Conservation (phyloP, 1,140 invertebrate species). For the Zaprionus capensis region DNA sequence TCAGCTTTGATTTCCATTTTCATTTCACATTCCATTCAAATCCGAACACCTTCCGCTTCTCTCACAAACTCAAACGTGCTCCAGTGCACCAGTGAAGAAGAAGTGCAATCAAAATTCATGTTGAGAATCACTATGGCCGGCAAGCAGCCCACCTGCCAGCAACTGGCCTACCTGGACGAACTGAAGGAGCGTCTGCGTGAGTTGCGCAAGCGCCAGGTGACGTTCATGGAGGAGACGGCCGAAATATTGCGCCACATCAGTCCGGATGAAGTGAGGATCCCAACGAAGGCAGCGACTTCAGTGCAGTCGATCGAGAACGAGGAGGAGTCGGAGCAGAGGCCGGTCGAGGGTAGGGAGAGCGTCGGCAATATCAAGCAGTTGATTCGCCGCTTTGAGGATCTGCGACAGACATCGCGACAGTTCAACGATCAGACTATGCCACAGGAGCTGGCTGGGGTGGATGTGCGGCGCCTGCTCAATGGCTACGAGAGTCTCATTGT, state of each 20-base stretch:
- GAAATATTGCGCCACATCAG: slow-evolving; percentile 54
- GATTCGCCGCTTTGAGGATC: slow-evolving; percentile 64
- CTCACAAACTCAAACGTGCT: not conserved
- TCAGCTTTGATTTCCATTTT: not conserved
- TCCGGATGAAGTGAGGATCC: slow-evolving; percentile 1
- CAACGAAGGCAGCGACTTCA: not conserved
- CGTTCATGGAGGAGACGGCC: slow-evolving; percentile 62
- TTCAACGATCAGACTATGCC: slow-evolving; percentile 55
- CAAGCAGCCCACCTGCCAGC: slow-evolving; percentile 50
- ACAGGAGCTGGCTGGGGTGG: slow-evolving; percentile 58
- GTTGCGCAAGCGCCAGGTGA: slow-evolving; percentile 55
- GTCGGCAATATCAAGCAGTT: slow-evolving; percentile 52
- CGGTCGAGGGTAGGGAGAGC: not conserved
- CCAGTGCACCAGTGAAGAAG: not conserved
- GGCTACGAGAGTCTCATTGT: slow-evolving; percentile 62
- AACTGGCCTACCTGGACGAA: slow-evolving; percentile 66
- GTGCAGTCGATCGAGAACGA: not conserved
- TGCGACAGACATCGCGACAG: slow-evolving; percentile 55
- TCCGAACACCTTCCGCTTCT: not conserved
- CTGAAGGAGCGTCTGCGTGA: slow-evolving; percentile 59
- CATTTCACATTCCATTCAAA: not conserved
- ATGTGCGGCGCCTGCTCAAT: slow-evolving; percentile 57
- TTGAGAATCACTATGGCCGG: slow-evolving; percentile 20
- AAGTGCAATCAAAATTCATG: slow-evolving; percentile 19
- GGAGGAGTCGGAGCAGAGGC: not conserved